These are phyloP conservation scores for Arizona elegans DNA, from an alignment of 2,113 vertebrate species.

Conservation along the genomic window DNA sequence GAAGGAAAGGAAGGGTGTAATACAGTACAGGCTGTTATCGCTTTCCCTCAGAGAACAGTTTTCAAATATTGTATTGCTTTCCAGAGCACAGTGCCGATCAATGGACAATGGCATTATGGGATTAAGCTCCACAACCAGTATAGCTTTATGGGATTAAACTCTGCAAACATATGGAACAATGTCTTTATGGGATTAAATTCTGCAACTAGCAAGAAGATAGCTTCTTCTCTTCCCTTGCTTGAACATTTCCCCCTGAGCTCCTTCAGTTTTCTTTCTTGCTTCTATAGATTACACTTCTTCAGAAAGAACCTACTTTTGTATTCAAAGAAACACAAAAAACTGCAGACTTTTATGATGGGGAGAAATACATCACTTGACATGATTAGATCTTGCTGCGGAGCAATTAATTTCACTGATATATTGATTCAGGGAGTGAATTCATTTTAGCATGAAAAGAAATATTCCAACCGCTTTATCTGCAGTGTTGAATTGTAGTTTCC, in stretches of 20 bases:
- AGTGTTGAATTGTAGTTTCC: neutral
- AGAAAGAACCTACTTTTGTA: accelerated
- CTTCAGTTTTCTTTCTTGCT: neutral
- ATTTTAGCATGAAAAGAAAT: neutral
- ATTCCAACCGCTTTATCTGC: neutral
- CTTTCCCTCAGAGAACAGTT: neutral
- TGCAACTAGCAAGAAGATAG: neutral
- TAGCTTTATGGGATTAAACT: neutral
- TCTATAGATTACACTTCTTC: neutral
- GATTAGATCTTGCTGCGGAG: neutral
- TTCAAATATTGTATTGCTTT: slow-evolving; percentile 27
- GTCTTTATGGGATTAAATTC: neutral
- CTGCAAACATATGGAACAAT: neutral
- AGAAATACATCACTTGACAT: neutral
- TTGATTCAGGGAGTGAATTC: neutral
- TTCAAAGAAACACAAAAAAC: neutral
- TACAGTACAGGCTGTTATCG: neutral
- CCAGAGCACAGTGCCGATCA: neutral
- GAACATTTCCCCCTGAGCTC: neutral
- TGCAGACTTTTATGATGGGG: neutral
- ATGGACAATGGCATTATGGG: neutral
- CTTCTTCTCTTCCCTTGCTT: neutral
- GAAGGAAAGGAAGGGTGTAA: slow-evolving; percentile 28
- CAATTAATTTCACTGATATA: neutral
- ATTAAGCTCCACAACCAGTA: neutral